Evolutionary conservation across 1,140 invertebrate genomes (phyloP).

Genomic region (Drosophila subobscura): DNA sequence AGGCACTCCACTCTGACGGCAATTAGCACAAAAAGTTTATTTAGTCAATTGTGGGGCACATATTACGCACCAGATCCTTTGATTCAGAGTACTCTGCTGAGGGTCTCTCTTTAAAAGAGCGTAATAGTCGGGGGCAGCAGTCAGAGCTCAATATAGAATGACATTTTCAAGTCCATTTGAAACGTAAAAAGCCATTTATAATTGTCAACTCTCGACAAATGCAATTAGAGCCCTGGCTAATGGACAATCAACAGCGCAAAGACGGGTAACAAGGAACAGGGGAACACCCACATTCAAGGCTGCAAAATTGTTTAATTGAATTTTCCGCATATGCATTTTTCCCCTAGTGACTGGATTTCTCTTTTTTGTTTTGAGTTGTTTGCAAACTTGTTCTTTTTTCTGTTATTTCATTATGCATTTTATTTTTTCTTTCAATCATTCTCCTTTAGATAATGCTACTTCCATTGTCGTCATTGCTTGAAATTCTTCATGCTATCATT

Average conservation of each 20-base stretch:
- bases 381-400: no score
- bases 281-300: conserved; percentile 2
- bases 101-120: not conserved
- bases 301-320: conserved; percentile 10
- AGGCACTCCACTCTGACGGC: conserved; percentile 34
- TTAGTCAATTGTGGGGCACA: conserved; percentile 42
- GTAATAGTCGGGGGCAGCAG: not conserved
- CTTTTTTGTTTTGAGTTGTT: not conserved
- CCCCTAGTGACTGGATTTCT: no score
- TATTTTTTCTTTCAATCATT: no score
- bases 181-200: conserved; percentile 70
- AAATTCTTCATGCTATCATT: no score
- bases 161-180: conserved; percentile 49
- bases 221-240: conserved; percentile 73
- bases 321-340: conserved; percentile 4
- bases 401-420: no score
- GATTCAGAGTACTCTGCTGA: no score
- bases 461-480: no score
- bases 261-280: not conserved
- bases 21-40: conserved; percentile 66
- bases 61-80: not conserved
- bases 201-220: conserved; percentile 72
- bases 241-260: conserved; percentile 58
- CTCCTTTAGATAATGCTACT: no score
- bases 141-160: conserved; percentile 29